A percentile compares a stretch with the other conserved stretches of the same genome.
phyloP scores from a whole-genome alignment of 2,797 vertebrate genomes.

The Phylloscopus collybita region DNA sequence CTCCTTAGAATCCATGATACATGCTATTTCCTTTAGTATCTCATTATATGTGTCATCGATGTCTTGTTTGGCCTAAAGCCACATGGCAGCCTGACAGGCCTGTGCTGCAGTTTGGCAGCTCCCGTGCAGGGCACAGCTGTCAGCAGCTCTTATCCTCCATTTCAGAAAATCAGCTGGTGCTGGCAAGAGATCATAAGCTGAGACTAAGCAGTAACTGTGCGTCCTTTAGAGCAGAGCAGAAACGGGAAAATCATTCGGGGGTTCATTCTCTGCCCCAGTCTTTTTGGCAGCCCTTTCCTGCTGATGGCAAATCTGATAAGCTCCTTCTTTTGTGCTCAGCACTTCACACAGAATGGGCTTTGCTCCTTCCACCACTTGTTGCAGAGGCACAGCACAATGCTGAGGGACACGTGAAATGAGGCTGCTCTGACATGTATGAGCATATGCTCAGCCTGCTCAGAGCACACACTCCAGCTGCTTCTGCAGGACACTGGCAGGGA shows the following conservation, averaged over 20 bases:
- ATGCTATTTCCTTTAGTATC: constrained; percentile 67
- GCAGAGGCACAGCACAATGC: constrained; percentile 40
- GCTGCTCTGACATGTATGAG: constrained; percentile 35
- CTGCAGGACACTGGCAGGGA: constrained; percentile 22
- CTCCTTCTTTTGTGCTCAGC: constrained; percentile 46
- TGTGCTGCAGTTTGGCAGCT: constrained; percentile 70
- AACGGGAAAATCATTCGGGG: constrained; percentile 53
- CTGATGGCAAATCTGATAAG: constrained; percentile 48
- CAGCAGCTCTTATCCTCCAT: constrained; percentile 77
- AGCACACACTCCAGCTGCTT: constrained; percentile 53
- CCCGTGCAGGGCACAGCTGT: constrained; percentile 77
- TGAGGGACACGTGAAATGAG: constrained; percentile 29
- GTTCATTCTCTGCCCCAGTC: constrained; percentile 32
- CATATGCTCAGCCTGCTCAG: constrained; percentile 68
- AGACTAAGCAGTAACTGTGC: constrained; percentile 67
- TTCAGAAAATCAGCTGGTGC: constrained; percentile 74
- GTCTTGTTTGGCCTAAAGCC: constrained; percentile 74
- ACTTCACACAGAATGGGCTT: constrained; percentile 20
- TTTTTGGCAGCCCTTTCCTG: constrained; percentile 44
- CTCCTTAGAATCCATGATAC: constrained; percentile 61
- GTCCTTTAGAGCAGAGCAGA: constrained; percentile 65
- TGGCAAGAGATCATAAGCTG: constrained; percentile 77
- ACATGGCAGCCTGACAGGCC: constrained; percentile 66
- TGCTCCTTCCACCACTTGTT: constrained; percentile 56
- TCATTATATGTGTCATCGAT: constrained; percentile 67